These are phyloP conservation scores for human DNA, from an alignment of 2,113 vertebrate species.

Conservation along the genomic window DNA sequence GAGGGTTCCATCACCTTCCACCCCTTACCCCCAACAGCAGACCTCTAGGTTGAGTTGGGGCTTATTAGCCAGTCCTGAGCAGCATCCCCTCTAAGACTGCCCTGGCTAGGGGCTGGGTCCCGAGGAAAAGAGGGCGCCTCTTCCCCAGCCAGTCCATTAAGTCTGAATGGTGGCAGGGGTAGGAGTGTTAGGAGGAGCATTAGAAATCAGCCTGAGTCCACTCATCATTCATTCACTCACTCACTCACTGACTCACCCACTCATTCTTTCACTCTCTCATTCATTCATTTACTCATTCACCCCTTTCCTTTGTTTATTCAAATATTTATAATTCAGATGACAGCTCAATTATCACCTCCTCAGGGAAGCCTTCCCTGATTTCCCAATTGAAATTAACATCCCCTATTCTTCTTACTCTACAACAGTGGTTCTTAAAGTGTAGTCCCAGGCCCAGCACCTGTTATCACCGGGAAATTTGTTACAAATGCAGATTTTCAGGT, in stretches of 20 bases:
- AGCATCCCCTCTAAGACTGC: not conserved
- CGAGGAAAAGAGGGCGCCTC: not conserved
- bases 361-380: not conserved
- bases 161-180: accelerated
- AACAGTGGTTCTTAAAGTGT: not conserved
- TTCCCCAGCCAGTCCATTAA: not conserved
- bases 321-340: not conserved
- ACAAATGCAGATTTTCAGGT: not conserved
- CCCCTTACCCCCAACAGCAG: not conserved
- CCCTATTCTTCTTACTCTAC: not conserved
- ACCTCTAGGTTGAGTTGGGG: not conserved
- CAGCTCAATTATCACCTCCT: not conserved
- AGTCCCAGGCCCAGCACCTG: not conserved
- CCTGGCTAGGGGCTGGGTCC: not conserved
- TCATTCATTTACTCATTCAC: not conserved
- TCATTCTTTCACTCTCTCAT: not conserved
- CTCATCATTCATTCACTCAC: not conserved
- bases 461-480: not conserved
- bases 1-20: not conserved
- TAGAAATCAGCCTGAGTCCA: not conserved
- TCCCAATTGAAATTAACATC: not conserved
- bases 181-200: no score
- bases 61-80: not conserved
- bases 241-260: not conserved
- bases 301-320: not conserved